Evolutionary conservation across 2,888 invertebrate species (phyloP), one percentile per base, ranked within the genome.

Genomic region (Globia sparganii): DNA sequence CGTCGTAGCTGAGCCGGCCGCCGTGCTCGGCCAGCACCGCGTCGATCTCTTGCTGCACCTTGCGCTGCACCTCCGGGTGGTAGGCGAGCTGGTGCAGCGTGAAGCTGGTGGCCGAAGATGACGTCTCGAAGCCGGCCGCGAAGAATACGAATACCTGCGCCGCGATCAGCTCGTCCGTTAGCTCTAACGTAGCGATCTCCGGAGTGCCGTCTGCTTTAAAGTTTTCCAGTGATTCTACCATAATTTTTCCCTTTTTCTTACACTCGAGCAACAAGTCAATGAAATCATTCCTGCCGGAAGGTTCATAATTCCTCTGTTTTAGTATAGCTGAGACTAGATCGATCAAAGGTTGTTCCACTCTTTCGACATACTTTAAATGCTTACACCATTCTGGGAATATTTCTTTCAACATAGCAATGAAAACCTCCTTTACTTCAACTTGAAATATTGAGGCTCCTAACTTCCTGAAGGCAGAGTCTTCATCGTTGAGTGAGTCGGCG

Each of bases 61-160:
- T 92, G 37, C 73, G 72, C 68, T 94, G 94, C n/a, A 90, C 90
- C 18, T 90, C 89, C 0, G 92, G 93, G 67, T 92, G 78, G 76
- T 78, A 92, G 0, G 94, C 95, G 11, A 94, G 89, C 80, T 94
- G 93, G 77, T 94, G 94, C 53, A 94, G 86, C 25, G 94, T 93
- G 79, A 87, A 94, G 74, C 93, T 94, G 21, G 94, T 92, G 2
- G 94, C 93, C 0, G 94, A 93, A 0, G 94, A 93, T 0, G 94
- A 94, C 0, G 94, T 94, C 81, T 94, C 94, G 46, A 94, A 94
- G 15, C 94, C 94, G 15, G 94, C 94, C 8, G 92, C 93, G 64
- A 94, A 94, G 84, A 94, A 94, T 6, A 94, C 89, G 62, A 93
- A 93, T n/a, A 93, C 91, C 64, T 94, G 94, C 9, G 93, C 93